Evolutionary conservation across 1,140 invertebrate species (phyloP), one percentile per base, ranked within the genome.

Genomic region (Saccostrea cuccullata): DNA sequence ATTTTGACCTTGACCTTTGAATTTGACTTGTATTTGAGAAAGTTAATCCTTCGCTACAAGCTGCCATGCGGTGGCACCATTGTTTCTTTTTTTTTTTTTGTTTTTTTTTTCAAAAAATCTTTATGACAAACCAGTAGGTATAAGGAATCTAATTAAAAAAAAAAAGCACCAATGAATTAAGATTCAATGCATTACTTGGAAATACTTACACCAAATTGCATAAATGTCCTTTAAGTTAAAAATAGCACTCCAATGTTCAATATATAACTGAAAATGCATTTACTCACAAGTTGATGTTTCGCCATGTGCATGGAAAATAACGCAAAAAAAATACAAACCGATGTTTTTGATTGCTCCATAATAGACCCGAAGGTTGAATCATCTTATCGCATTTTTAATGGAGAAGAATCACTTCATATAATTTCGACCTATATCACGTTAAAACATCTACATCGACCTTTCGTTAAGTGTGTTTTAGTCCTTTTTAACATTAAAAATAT

Each of bases 401-500:
- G 26, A 30, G 23, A 30, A 26, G n/a, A 26, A 77, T 30, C 70
- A 77, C 70, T 77, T 77, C 23, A 77, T 77, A 77, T 26, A 77
- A 73, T 30, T 77, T 36, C 70, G 26, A 30, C 70, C 70, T 36
- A 77, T 36, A 77, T 77, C 70, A 30, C 70, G 4, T 30, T 30
- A 73, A 77, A 77, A 77, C 70, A 77, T 77, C 26, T 77, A 77
- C 70, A 4, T 36, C 70, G 70, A 77, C 70, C 70, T 77, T 73
- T 73, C 70, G 36, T 73, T 73, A 73, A 73, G 70, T 73, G 23
- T 73, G 26, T 73, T 73, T 73, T 36, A 26, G 30, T 73, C 70
- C 12, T 36, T 30, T 77, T 26, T 30, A 15, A 77, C 70, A 77
- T 30, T 30, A 23, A 23, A 77, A 15, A 17, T 15, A 30, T 77